Base-by-base conservation (phyloP, 2,888 invertebrate genomes). In the Phanerotoma sp. region DNA sequence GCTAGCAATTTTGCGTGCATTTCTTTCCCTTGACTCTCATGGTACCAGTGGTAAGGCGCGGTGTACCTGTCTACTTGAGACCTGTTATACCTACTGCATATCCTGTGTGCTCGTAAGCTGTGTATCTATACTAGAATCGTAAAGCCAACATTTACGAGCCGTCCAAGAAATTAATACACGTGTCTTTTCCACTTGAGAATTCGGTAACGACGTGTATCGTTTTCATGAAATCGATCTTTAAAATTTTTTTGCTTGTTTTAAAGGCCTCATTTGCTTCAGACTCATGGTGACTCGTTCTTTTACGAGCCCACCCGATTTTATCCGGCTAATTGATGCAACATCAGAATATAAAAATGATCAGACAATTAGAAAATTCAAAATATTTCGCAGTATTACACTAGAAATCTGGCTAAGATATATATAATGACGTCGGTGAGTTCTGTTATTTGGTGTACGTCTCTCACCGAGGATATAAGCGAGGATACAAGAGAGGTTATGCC, bases 141-240 rank as follows among this genome's bases (percentile, higher is more conserved):
- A 71, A 71, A 72, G 67, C 66, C 66, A 65, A 64, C 65, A 67
- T 74, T 76, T 75, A 77, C 72, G 75, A 75, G 69, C 71, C 69
- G 70, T 71, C 69, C 66, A 62, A 69, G 72, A 73, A 73, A 75
- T 75, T 70, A 75, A 72, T 71, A 72, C 70, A 71, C 70, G 72
- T 72, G 71, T 75, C 72, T 70, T 60, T 69, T 67, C 66, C 69
- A 69, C 70, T 67, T 71, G 70, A 65, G 66, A 73, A 74, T 73
- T 74, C 64, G 70, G 68, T 68, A 68, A 64, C 66, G 66, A 69
- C 70, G 49, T 50, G 28, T 54, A n/a, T n/a, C n/a, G n/a, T n/a
- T n/a, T n/a, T n/a, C n/a, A n/a, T n/a, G n/a, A n/a, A n/a, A n/a
- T n/a, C n/a, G n/a, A n/a, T n/a, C n/a, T n/a, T 42, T 41, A 25